Conservation (phyloP, 2,113 vertebrate genomes). For the Poecile atricapillus region DNA sequence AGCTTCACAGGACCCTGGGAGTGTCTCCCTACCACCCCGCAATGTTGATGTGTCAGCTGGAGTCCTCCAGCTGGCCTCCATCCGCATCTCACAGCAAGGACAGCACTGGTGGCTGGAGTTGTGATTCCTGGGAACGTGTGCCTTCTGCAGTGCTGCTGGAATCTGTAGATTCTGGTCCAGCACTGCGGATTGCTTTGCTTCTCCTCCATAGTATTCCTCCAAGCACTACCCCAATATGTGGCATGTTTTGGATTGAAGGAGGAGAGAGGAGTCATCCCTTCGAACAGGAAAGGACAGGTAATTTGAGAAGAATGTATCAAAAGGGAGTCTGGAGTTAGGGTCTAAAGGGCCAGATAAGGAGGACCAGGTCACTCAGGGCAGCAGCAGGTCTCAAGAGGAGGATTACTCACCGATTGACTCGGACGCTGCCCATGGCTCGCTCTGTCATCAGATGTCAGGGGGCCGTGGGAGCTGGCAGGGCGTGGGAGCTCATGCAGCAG, state of each 20-base stretch:
- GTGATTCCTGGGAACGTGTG: neutral
- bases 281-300: neutral
- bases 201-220: neutral
- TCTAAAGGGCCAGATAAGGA: neutral
- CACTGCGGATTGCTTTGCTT: neutral
- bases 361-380: neutral
- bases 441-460: conserved; percentile 38
- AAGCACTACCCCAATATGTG: neutral
- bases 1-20: neutral
- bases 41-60: neutral
- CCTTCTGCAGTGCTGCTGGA: neutral
- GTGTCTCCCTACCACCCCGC: neutral
- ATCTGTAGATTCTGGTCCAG: neutral
- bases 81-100: neutral
- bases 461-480: neutral
- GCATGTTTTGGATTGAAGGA: neutral
- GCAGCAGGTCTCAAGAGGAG: neutral
- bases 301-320: neutral
- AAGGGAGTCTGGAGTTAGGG: neutral
- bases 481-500: neutral
- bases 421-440: conserved; percentile 64
- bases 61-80: neutral
- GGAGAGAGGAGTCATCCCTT: neutral
- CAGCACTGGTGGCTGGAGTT: neutral
- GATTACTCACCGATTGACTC: conserved; percentile 64